A percentile compares a stretch with the other conserved stretches of the same genome.
These are phyloP conservation scores for Apis cerana DNA, from an alignment of 1,140 invertebrate genomes.

Conservation along the genomic window DNA sequence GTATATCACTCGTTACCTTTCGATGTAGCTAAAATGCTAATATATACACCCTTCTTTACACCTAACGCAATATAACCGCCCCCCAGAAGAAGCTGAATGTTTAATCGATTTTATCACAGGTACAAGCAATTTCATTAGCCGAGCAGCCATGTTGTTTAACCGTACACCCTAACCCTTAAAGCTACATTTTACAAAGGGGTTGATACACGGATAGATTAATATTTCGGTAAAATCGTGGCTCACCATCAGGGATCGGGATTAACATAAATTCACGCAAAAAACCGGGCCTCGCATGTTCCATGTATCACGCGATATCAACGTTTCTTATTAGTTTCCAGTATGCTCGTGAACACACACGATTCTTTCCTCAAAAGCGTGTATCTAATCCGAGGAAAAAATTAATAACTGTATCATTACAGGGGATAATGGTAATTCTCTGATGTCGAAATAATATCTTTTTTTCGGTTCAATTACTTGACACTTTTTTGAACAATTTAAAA, in stretches of 20 bases:
- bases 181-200: neutral
- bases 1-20: neutral
- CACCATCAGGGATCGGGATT: slow-evolving; percentile 7
- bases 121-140: slow-evolving; percentile 10
- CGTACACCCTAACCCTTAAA: neutral
- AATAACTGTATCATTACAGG: slow-evolving; percentile 7
- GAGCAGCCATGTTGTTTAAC: slow-evolving; percentile 2
- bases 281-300: neutral
- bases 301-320: slow-evolving; percentile 2
- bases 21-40: neutral
- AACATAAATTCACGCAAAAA: slow-evolving; percentile 37
- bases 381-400: slow-evolving; percentile 10
- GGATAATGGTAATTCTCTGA: neutral
- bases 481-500: neutral
- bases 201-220: slow-evolving; percentile 3
- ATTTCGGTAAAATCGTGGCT: slow-evolving; percentile 31
- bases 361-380: neutral
- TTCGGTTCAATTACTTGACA: neutral
- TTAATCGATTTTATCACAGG: slow-evolving; percentile 31
- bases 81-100: neutral
- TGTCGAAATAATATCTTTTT: neutral
- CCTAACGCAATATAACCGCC: neutral
- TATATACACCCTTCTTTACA: neutral
- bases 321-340: neutral
- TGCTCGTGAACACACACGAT: neutral